Base-by-base conservation (phyloP, 2,888 invertebrate genomes). In the Mactromeris polynyma region DNA sequence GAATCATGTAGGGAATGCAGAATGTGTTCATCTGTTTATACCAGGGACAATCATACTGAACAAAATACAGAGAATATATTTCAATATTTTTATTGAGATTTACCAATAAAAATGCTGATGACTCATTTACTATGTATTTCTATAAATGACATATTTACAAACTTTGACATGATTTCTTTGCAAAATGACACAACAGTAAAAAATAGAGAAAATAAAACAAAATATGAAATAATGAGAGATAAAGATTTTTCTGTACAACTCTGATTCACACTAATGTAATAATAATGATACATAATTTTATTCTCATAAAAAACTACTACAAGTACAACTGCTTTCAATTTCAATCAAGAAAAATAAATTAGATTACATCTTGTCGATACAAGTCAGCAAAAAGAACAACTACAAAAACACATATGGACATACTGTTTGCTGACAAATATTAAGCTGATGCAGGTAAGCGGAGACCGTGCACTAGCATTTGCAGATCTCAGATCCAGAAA, bases 71-170 rank as follows among this genome's bases (percentile, higher is more conserved):
- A 46, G 42, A 54, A 38, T 78, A 40, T 51, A 77, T 89, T 91
- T 91, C 78, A 77, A 81, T 86, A 80, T 78, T 89, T 90, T 91
- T 91, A 91, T 91, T 91, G 89, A 85, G 88, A 90, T 91, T 88
- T 91, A 91, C 90, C 90, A 90, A 87, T 91, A 91, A 90, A 89
- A 91, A 91, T 91, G 91, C 88, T 87, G 91, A 89, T 86, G 91
- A 88, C 85, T 87, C 89, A 85, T 83, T 86, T 84, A 89, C 90
- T 89, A 89, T 90, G 86, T 89, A 88, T 83, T 89, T 85, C 89
- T 87, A 89, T 90, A 90, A 77, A 89, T 89, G 89, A 89, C 80
- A 81, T 90, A 90, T 90, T 86, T 90, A 90, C 90, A 90, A 80
- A 73, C 73, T 11, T 33, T 73, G 73, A 73, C 36, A 73, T 73